phyloP scores from a whole-genome alignment of 2,797 vertebrate species.

The Enoplosus armatus region DNA sequence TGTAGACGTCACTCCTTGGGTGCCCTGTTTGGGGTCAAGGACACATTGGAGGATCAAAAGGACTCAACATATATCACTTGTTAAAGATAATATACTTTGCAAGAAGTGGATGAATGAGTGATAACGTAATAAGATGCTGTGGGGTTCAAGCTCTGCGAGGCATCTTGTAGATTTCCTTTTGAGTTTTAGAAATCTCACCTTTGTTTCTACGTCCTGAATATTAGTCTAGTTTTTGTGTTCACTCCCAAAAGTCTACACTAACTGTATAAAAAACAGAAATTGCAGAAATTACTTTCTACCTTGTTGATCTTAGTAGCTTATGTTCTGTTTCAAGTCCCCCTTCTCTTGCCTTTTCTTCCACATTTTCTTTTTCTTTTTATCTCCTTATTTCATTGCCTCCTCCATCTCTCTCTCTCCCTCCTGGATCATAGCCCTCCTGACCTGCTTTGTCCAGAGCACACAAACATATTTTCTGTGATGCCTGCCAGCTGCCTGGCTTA shows the following conservation, averaged over 20 bases:
- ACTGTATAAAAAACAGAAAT: neutral
- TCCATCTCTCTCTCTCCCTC: constrained; percentile 44
- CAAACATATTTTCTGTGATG: constrained; percentile 74
- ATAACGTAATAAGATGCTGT: constrained; percentile 14
- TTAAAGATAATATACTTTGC: constrained; percentile 65
- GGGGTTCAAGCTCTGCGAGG: neutral
- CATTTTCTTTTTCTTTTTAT: constrained; percentile 35
- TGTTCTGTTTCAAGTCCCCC: neutral
- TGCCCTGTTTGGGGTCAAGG: constrained; percentile 76
- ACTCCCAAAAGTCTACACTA: neutral
- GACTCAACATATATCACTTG: constrained; percentile 62
- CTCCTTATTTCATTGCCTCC: constrained; percentile 47
- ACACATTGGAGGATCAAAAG: constrained; percentile 71
- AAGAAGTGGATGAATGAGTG: constrained; percentile 38
- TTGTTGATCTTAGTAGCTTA: constrained; percentile 19
- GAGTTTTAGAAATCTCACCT: constrained; percentile 2
- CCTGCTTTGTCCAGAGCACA: constrained; percentile 73
- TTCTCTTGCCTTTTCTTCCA: neutral
- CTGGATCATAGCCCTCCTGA: constrained; percentile 66
- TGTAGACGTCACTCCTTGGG: constrained; percentile 60
- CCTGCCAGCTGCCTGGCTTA: constrained; percentile 74
- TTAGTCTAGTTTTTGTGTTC: neutral
- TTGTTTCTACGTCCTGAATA: neutral
- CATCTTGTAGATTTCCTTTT: neutral
- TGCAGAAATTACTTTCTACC: neutral